Evolutionary conservation across 2,888 invertebrate species (phyloP), one percentile per base, ranked within the genome.

Genomic region (Laothoe populi): DNA sequence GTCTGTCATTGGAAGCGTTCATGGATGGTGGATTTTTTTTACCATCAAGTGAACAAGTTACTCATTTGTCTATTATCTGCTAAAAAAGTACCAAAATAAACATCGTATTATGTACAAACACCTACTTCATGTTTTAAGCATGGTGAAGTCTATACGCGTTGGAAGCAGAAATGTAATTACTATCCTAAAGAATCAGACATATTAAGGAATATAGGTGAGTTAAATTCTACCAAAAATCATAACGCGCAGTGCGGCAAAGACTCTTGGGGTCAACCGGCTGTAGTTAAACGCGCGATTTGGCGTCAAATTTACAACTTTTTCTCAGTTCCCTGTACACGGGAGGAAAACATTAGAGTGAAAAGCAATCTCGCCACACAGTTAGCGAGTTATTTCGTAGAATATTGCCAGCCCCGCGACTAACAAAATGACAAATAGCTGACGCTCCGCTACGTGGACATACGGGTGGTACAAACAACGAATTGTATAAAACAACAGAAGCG

Each of bases 261-360:
- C 76, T 74, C 77, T 81, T 82, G 83, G 82, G 90, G 89, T 89
- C 88, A 90, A 84, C 83, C 71, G 85, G 84, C 82, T 82, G 88
- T 86, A 90, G n/a, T n/a, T 87, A 89, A 90, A 88, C 83, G 87
- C 82, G 81, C 87, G 85, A 89, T 91, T 90, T 86, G 85, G 81
- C 74, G 82, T 83, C 83, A 87, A 91, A 90, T 90, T 90, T 91
- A 91, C 90, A 90, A 90, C 88, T 88, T 89, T 89, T 89, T 89
- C 87, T 83, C 83, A 75, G 77, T 80, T 79, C 82, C 72, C 72
- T 68, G 81, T 81, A 82, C 82, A 82, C 81, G 75, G 82, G 75
- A 76, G 79, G 78, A 79, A 73, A 84, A 88, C 83, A 84, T 87
- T 90, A 91, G 90, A 91, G 83, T 82, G 81, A 78, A 85, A 86